Evolutionary conservation across 2,113 vertebrate species (phyloP).

Genomic region (Tursiops truncatus): DNA sequence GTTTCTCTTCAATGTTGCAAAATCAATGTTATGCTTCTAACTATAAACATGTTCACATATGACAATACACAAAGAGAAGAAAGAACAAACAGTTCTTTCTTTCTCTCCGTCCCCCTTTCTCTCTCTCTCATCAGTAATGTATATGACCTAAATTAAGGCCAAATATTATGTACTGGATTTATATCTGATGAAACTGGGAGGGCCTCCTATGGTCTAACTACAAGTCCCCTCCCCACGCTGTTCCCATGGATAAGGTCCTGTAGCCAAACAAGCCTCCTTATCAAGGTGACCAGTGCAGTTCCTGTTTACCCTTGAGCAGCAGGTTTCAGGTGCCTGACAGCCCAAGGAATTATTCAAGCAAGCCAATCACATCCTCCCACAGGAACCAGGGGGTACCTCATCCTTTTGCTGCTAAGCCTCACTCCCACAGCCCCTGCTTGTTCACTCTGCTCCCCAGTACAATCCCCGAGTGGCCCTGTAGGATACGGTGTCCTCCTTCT

Average conservation of each 20-base stretch:
- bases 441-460: not conserved
- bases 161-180: not conserved
- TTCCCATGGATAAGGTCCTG: not conserved
- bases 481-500: not conserved
- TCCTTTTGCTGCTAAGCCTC: not conserved
- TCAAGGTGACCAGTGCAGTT: not conserved
- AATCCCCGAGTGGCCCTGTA: accelerated
- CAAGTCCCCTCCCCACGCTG: not conserved
- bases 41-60: not conserved
- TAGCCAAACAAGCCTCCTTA: not conserved
- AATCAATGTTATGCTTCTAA: not conserved
- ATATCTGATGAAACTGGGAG: not conserved
- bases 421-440: not conserved
- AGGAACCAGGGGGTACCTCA: not conserved
- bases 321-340: not conserved
- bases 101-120: not conserved
- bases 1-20: not conserved
- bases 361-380: not conserved
- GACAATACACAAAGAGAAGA: not conserved
- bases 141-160: not conserved
- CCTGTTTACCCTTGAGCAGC: not conserved
- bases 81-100: not conserved
- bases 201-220: not conserved
- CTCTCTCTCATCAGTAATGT: not conserved
- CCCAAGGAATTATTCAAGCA: not conserved